A percentile compares a stretch with the other conserved stretches of the same genome.
Evolutionary conservation across 2,113 vertebrate genomes (phyloP).

Genomic region (Sitta europaea): DNA sequence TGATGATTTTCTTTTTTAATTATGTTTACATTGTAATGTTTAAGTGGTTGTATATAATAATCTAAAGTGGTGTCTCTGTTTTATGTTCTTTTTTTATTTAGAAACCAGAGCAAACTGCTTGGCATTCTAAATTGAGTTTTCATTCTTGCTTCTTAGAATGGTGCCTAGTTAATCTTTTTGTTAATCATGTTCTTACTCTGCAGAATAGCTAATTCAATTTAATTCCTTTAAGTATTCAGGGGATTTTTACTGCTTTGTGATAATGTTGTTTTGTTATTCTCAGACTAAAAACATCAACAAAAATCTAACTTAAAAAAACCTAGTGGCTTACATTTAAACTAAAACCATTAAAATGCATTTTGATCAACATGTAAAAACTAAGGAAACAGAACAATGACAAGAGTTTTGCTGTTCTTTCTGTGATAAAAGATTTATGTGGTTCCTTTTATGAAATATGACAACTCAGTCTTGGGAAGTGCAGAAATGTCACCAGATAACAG

Average conservation of each 20-base stretch:
- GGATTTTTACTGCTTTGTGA: not conserved
- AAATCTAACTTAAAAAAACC: not conserved
- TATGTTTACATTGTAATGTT: slow-evolving; percentile 64
- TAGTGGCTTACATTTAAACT: not conserved
- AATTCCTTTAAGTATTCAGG: not conserved
- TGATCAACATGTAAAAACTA: not conserved
- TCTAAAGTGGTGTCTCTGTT: not conserved
- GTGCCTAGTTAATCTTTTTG: not conserved
- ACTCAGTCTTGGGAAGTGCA: not conserved
- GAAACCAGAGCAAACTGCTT: slow-evolving; percentile 32
- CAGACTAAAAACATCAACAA: not conserved
- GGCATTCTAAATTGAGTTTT: slow-evolving; percentile 36
- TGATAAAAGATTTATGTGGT: not conserved
- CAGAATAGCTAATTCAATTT: not conserved
- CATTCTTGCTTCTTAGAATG: slow-evolving; percentile 37
- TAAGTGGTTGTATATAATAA: slow-evolving; percentile 61
- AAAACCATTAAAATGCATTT: not conserved
- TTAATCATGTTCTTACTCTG: slow-evolving; percentile 10
- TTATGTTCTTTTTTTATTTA: slow-evolving; percentile 53
- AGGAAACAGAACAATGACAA: not conserved
- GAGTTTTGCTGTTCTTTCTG: not conserved
- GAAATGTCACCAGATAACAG: not conserved
- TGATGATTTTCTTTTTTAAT: slow-evolving; percentile 40
- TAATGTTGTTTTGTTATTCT: not conserved
- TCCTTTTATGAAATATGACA: not conserved